Conservation (phyloP, 2,113 vertebrate genomes). For the Motacilla alba region DNA sequence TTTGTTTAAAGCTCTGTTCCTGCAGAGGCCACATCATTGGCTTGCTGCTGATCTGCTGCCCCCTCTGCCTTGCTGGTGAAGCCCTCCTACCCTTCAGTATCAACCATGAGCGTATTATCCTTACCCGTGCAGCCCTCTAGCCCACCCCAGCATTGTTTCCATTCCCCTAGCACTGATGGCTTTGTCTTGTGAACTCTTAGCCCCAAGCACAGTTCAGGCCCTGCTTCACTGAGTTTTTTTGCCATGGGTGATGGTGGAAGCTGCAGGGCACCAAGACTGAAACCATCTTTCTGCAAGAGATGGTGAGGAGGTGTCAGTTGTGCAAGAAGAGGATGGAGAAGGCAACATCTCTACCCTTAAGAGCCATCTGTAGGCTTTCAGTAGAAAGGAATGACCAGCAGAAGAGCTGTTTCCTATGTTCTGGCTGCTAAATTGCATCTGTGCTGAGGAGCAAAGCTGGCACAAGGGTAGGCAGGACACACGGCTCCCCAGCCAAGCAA, state of each 20-base stretch:
- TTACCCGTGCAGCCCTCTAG: background rate
- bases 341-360: background rate
- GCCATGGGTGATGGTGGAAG: background rate
- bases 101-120: rapidly evolving
- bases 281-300: background rate
- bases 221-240: background rate
- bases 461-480: background rate
- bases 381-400: background rate
- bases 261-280: background rate
- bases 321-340: background rate
- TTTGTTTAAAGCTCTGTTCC: background rate
- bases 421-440: background rate
- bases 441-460: background rate
- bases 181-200: background rate
- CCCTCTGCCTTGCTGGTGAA: background rate
- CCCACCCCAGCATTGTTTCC: background rate
- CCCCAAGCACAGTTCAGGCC: background rate
- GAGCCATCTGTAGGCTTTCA: background rate
- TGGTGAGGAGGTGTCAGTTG: background rate
- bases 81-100: background rate
- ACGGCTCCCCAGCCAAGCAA: rapidly evolving
- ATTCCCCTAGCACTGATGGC: background rate
- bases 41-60: background rate
- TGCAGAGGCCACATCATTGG: background rate
- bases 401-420: background rate